Evolutionary conservation across 2,113 vertebrate species (phyloP).

Genomic region (Siphamia tubifer): DNA sequence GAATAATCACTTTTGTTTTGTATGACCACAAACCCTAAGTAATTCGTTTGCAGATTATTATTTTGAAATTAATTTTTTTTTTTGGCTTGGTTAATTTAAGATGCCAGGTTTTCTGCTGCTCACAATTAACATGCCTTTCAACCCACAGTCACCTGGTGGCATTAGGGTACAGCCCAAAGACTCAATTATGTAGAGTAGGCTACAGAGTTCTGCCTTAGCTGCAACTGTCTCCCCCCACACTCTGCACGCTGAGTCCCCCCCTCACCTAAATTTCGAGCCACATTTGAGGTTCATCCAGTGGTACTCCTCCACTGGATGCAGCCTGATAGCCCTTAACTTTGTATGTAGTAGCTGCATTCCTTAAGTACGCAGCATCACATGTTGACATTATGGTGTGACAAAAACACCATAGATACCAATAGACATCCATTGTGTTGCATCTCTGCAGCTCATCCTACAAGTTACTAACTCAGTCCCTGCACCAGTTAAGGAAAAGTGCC

Average conservation of each 20-base stretch:
- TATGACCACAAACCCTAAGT: constrained; percentile 12
- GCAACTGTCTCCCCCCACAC: neutral
- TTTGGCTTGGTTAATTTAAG: constrained; percentile 22
- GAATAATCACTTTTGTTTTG: constrained; percentile 34
- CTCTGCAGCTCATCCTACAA: constrained; percentile 23
- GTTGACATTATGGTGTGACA: constrained; percentile 4
- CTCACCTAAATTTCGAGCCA: constrained; percentile 20
- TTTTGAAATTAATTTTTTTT: no score
- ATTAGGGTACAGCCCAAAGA: constrained; percentile 73
- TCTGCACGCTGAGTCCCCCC: constrained; percentile 35
- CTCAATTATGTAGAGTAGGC: constrained; percentile 19
- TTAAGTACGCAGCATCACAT: constrained; percentile 30
- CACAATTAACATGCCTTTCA: constrained; percentile 48
- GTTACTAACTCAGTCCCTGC: constrained; percentile 43
- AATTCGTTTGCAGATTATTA: constrained; percentile 13
- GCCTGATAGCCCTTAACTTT: neutral
- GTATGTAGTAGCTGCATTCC: constrained; percentile 39
- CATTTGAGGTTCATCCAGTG: constrained; percentile 10
- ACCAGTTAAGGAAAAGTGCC: constrained; percentile 75
- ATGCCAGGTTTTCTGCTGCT: constrained; percentile 49
- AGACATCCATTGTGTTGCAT: constrained; percentile 38
- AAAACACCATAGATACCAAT: constrained; percentile 39
- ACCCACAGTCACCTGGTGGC: constrained; percentile 50
- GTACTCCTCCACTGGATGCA: neutral
- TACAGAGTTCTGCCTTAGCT: constrained; percentile 45